Conservation (phyloP, 35 echinoderm and acorn worm genomes). For the Chiridota heheva region DNA sequence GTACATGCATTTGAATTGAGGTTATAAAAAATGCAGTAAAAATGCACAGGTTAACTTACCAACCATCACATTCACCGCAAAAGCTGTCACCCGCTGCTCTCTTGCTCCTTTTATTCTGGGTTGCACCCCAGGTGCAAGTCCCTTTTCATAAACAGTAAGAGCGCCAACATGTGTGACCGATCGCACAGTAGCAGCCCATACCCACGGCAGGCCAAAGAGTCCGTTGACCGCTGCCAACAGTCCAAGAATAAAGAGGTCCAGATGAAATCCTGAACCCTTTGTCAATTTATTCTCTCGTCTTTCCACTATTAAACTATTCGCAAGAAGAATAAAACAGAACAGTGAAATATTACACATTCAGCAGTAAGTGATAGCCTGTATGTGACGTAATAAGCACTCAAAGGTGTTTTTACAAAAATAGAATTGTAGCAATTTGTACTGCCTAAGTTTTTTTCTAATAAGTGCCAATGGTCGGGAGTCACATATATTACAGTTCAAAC, state of each 20-base stretch:
- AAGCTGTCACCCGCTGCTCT: slow-evolving; percentile 74
- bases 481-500: too few relatives aligned
- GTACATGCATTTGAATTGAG: too few relatives aligned
- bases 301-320: slow-evolving; percentile 86
- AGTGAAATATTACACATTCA: too few relatives aligned
- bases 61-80: slow-evolving; percentile 69
- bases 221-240: slow-evolving; percentile 49
- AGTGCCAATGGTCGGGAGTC: too few relatives aligned
- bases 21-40: too few relatives aligned
- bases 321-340: slow-evolving; percentile 5
- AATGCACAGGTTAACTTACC: slow-evolving; percentile 67
- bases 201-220: slow-evolving; percentile 80
- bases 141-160: slow-evolving; percentile 72
- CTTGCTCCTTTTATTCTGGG: slow-evolving; percentile 57
- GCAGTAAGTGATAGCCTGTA: too few relatives aligned
- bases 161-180: slow-evolving; percentile 81
- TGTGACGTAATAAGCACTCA: too few relatives aligned
- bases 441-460: too few relatives aligned
- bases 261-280: slow-evolving; percentile 88
- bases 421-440: too few relatives aligned
- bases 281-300: slow-evolving; percentile 81
- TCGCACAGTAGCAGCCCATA: slow-evolving; percentile 84
- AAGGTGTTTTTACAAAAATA: too few relatives aligned
- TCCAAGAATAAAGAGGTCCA: slow-evolving; percentile 81
- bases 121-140: slow-evolving; percentile 79